Evolutionary conservation across 2,797 vertebrate species (phyloP).

Genomic region (Pampus argenteus): DNA sequence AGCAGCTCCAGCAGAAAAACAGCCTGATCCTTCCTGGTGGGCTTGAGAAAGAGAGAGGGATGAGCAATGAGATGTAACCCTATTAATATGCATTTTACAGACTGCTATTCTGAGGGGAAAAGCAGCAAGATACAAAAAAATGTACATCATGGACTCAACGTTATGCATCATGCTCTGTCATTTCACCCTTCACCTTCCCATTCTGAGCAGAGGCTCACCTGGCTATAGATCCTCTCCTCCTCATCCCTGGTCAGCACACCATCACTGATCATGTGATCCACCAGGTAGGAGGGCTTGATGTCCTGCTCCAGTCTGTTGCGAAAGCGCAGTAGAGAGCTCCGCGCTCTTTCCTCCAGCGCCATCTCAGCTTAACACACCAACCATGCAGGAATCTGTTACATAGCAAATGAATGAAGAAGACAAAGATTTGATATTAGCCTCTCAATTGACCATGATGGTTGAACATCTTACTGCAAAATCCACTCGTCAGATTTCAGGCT

Average conservation of each 20-base stretch:
- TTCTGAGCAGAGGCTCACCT: slow-evolving; percentile 81
- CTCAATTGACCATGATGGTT: neutral
- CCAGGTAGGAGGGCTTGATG: slow-evolving; percentile 92
- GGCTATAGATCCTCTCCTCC: slow-evolving; percentile 88
- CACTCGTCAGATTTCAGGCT: too few relatives aligned
- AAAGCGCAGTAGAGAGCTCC: slow-evolving; percentile 89
- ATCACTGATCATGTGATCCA: slow-evolving; percentile 95
- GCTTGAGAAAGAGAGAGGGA: slow-evolving; percentile 72
- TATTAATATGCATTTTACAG: neutral
- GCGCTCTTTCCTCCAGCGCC: slow-evolving; percentile 90
- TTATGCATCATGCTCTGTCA: too few relatives aligned
- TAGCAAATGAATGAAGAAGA: neutral
- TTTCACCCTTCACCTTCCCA: neutral
- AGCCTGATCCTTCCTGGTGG: slow-evolving; percentile 88
- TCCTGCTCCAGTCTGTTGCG: slow-evolving; percentile 90
- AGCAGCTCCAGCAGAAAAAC: slow-evolving; percentile 88
- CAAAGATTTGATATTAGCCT: too few relatives aligned
- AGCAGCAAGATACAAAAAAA: neutral
- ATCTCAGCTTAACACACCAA: slow-evolving; percentile 70
- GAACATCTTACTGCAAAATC: neutral
- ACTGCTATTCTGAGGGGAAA: neutral
- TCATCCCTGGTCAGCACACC: slow-evolving; percentile 88
- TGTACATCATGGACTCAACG: neutral
- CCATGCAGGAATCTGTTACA: slow-evolving; percentile 43
- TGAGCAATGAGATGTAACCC: neutral